Conservation (phyloP, 2,113 vertebrate genomes). For the Oncorhynchus nerka region DNA sequence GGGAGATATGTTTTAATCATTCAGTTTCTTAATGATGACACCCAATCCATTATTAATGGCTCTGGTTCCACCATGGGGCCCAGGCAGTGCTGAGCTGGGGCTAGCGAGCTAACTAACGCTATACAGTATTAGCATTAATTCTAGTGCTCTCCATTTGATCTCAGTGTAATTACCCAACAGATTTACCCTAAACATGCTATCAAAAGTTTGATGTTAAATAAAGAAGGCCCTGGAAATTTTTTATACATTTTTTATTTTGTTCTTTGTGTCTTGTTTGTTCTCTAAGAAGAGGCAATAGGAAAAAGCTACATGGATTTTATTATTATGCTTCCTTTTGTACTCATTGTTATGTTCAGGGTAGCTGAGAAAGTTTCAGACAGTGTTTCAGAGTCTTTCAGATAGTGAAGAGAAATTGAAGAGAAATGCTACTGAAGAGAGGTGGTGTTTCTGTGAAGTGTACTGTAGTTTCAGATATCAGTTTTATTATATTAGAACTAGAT, state of each 20-base stretch:
- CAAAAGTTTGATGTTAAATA: slow-evolving; percentile 40
- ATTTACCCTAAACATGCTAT: slow-evolving; percentile 24
- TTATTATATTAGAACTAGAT: not conserved
- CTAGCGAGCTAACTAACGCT: slow-evolving; percentile 9
- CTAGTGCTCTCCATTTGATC: slow-evolving; percentile 60
- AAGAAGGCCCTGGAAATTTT: slow-evolving; percentile 27
- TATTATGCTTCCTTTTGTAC: not conserved
- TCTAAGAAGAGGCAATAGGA: not conserved
- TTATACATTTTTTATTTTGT: slow-evolving; percentile 10
- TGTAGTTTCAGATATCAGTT: not conserved
- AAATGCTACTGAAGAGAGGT: not conserved
- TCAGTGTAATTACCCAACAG: slow-evolving; percentile 47
- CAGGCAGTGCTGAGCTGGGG: slow-evolving; percentile 3
- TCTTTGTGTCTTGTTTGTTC: not conserved
- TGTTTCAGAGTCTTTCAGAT: too few relatives aligned
- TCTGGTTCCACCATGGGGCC: slow-evolving; percentile 57
- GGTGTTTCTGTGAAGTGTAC: not conserved
- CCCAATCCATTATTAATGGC: slow-evolving; percentile 81
- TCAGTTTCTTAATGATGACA: slow-evolving; percentile 77
- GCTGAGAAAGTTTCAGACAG: too few relatives aligned
- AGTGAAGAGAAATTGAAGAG: not conserved
- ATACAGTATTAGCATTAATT: slow-evolving; percentile 32
- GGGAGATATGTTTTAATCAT: slow-evolving; percentile 81
- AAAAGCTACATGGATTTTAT: not conserved
- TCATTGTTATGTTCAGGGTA: not conserved